phyloP scores from a whole-genome alignment of 2,797 vertebrate genomes.

The Bryconaethiops microstoma region DNA sequence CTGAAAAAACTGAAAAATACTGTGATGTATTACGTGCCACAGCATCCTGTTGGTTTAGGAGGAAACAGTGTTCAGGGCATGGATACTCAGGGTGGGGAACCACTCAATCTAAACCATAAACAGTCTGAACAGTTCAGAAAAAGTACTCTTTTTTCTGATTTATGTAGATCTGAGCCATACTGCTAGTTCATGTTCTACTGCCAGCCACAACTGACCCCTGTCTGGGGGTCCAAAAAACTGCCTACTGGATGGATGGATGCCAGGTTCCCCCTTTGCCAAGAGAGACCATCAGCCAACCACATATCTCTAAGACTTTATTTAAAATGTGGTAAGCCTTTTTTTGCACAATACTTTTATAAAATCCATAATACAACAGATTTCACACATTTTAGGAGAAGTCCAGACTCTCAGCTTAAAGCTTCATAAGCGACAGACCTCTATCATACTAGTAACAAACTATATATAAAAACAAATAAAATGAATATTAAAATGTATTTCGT shows the following conservation, averaged over 20 bases:
- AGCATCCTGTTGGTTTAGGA: too few relatives aligned
- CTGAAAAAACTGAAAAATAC: too few relatives aligned
- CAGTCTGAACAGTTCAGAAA: not conserved
- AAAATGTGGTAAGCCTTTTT: not conserved
- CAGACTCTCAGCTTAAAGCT: too few relatives aligned
- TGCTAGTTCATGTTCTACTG: not conserved
- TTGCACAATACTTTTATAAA: not conserved
- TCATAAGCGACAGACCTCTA: too few relatives aligned
- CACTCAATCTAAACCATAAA: not conserved
- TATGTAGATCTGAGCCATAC: not conserved
- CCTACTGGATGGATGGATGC: not conserved
- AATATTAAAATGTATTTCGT: too few relatives aligned
- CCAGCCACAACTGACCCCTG: too few relatives aligned
- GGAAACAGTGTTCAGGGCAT: not conserved
- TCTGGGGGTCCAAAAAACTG: not conserved
- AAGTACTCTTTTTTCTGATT: not conserved
- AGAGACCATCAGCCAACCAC: not conserved
- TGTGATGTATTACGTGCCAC: too few relatives aligned
- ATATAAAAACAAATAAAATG: too few relatives aligned
- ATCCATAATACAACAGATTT: not conserved
- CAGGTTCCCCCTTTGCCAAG: not conserved
- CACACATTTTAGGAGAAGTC: not conserved
- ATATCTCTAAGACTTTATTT: not conserved
- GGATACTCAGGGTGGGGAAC: not conserved
- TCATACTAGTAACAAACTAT: too few relatives aligned